Evolutionary conservation across 2,888 invertebrate species (phyloP), one percentile per base, ranked within the genome.

Genomic region (Zeuzera pyrina): DNA sequence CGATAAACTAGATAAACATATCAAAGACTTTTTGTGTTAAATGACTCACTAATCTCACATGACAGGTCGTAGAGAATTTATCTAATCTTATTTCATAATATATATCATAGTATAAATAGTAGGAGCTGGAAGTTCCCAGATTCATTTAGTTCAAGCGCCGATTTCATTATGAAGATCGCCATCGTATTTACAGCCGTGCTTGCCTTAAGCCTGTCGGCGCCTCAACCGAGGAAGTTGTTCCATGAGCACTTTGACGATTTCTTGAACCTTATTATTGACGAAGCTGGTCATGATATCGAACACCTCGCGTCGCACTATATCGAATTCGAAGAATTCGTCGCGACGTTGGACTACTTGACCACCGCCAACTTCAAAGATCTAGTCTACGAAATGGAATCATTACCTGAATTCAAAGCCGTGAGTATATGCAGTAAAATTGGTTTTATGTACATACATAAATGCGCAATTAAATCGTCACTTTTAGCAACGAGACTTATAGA

Each of bases 241-340:
- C 72, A 72, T 30, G 73, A 74, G 19, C 66, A 76, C 29, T 60
- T 67, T 3, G 52, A 63, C 10, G 76, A 77, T 7, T 77, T 77
- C 44, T 6, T 70, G 12, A 39, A 52, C 2, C 15, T 73, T 15
- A 69, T 77, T 25, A 10, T 25, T 0, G 52, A 56, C 1, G 64
- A 63, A 3, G 40, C 43, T 10, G 59, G 55, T 0, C 23, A 49
- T 3, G 58, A 68, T 0, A 12, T 74, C 3, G 27, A 34, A 0
- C 32, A 52, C 1, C 26, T 73, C 0, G 3, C 52, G 13, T 43
- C 51, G 1, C 49, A 63, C 1, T 74, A 77, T 35, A 0, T 45
- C n/a, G 55, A 65, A 31, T 61, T 43, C 29, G 71, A 72, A 3
- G 74, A 74, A 43, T 74, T 74, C 45, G 5, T 6, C 27, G 38